phyloP scores from a whole-genome alignment of 2,797 vertebrate genomes.

The Oophaga sylvatica region DNA sequence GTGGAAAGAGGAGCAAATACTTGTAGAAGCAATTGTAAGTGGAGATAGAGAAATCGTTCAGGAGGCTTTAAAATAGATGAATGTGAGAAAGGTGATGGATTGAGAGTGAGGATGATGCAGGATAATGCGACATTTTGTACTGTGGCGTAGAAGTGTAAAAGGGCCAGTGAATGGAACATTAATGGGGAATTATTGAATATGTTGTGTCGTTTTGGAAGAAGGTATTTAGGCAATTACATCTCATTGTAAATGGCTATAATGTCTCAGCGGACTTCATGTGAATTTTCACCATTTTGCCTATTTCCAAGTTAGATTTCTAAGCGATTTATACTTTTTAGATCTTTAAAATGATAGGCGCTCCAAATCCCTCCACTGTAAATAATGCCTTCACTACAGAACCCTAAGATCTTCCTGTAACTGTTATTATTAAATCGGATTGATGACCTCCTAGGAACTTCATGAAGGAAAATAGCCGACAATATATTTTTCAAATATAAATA shows the following conservation, averaged over 20 bases:
- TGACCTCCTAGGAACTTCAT: too few species aligned
- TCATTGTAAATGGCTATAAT: background rate
- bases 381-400: too few species aligned
- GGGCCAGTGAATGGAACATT: background rate
- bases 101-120: background rate
- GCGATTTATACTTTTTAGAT: too few species aligned
- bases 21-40: background rate
- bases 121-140: background rate
- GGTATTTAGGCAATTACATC: background rate
- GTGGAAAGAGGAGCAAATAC: constrained; percentile 10
- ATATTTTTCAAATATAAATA: too few species aligned
- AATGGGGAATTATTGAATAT: background rate
- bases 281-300: background rate
- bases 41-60: background rate
- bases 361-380: too few species aligned
- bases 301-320: background rate
- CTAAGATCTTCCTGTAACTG: too few species aligned
- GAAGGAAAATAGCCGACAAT: too few species aligned
- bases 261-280: background rate
- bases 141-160: background rate
- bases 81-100: background rate
- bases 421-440: too few species aligned
- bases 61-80: constrained; percentile 22
- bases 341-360: too few species aligned
- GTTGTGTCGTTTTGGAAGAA: background rate